Evolutionary conservation across 2,797 vertebrate species (phyloP).

Genomic region (Miichthys miiuy): DNA sequence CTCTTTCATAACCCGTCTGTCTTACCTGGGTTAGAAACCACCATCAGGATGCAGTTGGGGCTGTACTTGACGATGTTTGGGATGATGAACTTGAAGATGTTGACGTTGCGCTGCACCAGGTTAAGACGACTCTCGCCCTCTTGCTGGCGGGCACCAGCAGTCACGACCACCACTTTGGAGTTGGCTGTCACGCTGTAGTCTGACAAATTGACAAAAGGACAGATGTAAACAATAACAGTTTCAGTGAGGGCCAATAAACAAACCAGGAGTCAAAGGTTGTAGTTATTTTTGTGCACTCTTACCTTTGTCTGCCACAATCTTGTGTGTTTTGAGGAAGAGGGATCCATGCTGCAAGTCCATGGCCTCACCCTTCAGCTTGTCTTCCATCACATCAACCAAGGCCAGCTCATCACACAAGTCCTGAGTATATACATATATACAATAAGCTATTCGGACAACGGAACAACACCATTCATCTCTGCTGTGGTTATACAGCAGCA

Average conservation of each 20-base stretch:
- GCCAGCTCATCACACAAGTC: conserved; percentile 95
- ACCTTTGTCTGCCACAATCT: conserved; percentile 96
- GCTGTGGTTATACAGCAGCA: not conserved
- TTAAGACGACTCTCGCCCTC: conserved; percentile 98
- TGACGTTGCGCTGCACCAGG: conserved; percentile 96
- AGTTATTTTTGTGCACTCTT: not conserved
- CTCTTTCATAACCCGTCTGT: not conserved
- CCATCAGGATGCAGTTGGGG: conserved; percentile 93
- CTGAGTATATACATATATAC: conserved; percentile 69
- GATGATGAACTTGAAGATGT: conserved; percentile 99
- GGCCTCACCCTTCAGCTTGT: conserved; percentile 96
- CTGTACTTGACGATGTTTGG: conserved; percentile 98
- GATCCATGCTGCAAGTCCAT: conserved; percentile 98
- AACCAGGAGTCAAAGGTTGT: not conserved
- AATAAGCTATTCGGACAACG: not conserved
- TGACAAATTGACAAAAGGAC: conserved; percentile 58
- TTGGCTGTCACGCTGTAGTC: conserved; percentile 95
- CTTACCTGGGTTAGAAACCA: conserved; percentile 97
- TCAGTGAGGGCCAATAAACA: not conserved
- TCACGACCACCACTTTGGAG: conserved; percentile 95
- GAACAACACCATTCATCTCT: not conserved
- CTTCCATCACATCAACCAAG: conserved; percentile 97
- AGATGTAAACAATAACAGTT: not conserved
- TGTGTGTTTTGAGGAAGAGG: conserved; percentile 94
- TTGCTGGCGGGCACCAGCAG: conserved; percentile 96